A percentile compares a stretch with the other conserved stretches of the same genome.
Evolutionary conservation across 2,888 invertebrate genomes (phyloP).

Genomic region (Pseudococcus jackbeardsleyi): DNA sequence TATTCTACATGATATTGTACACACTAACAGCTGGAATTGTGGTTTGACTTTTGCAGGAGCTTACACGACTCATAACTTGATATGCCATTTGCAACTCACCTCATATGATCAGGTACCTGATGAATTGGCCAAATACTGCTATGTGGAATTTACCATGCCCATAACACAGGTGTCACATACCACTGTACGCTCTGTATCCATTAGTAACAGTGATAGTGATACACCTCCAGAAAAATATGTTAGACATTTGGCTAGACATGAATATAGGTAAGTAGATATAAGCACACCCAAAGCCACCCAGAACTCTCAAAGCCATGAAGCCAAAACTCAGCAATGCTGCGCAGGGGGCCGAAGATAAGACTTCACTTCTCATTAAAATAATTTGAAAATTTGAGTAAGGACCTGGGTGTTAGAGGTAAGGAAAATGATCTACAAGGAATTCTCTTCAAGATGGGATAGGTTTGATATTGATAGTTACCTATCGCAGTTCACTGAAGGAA

Average conservation of each 20-base stretch:
- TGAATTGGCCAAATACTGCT: constrained; percentile 87
- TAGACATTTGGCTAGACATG: constrained; percentile 94
- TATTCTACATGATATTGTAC: too few relatives aligned
- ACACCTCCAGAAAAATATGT: constrained; percentile 99
- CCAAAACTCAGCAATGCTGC: too few relatives aligned
- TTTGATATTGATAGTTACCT: too few relatives aligned
- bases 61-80: constrained; percentile 96
- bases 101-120: constrained; percentile 98
- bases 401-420: too few relatives aligned
- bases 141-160: constrained; percentile 99
- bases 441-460: too few relatives aligned
- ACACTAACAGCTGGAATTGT: not conserved
- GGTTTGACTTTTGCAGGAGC: constrained; percentile 78
- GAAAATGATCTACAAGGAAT: too few relatives aligned
- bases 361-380: too few relatives aligned
- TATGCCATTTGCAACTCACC: constrained; percentile 93
- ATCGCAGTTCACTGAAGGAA: too few relatives aligned
- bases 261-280: constrained; percentile 79
- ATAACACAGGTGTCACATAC: constrained; percentile 94
- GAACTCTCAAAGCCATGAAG: too few relatives aligned
- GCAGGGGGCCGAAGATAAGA: too few relatives aligned
- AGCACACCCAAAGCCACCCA: too few relatives aligned
- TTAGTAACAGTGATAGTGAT: constrained; percentile 86
- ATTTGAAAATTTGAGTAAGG: too few relatives aligned
- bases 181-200: constrained; percentile 93